Evolutionary conservation across 2,797 vertebrate genomes (phyloP), one percentile per base, ranked within the genome.

Genomic region (Streptopelia turtur): DNA sequence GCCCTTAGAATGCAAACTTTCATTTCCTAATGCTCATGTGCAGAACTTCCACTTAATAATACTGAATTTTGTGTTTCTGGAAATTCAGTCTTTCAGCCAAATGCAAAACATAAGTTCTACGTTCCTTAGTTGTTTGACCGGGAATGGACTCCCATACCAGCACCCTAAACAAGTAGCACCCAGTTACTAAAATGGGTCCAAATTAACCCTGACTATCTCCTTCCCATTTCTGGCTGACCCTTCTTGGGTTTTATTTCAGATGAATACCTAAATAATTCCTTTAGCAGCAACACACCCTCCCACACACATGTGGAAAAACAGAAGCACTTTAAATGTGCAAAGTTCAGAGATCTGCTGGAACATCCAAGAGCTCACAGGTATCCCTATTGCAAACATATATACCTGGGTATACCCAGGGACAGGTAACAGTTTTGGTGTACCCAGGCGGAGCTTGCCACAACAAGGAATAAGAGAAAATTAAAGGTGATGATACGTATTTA

Each of bases 331-430:
- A 45, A 88, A 80, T 16, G 6, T 65, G 28, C 5, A 5, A 70
- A 68, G 11, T 45, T 64, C 41, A 50, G 57, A 68, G 21, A 65
- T 21, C 17, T 76, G 33, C 31, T 20, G 22, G 27, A 85, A 61
- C 6, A 71, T 13, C 21, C 31, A 71, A 9, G 21, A 71, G 27
- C 25, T 37, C 68, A 53, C 37, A 68, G 33, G 23, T 56, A 45
- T 33, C 61, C 5, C 20, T 64, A 20, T 2, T 27, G 12, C 30
- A 57, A 8, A 43, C 0, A 0, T 43, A 52, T 17, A 71, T 8
- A 24, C 30, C 25, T 33, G 15, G 49, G 7, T 49, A 66, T 31
- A 79, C 6, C 16, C 57, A 75, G 16, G 27, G 31, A 72, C 81
- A 81, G 16, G 6, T 9, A 88, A 27, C 15, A 31, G 37, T 11